These are phyloP conservation scores for Hemichromis elongatus DNA, from an alignment of 2,113 vertebrate species.

Conservation along the genomic window DNA sequence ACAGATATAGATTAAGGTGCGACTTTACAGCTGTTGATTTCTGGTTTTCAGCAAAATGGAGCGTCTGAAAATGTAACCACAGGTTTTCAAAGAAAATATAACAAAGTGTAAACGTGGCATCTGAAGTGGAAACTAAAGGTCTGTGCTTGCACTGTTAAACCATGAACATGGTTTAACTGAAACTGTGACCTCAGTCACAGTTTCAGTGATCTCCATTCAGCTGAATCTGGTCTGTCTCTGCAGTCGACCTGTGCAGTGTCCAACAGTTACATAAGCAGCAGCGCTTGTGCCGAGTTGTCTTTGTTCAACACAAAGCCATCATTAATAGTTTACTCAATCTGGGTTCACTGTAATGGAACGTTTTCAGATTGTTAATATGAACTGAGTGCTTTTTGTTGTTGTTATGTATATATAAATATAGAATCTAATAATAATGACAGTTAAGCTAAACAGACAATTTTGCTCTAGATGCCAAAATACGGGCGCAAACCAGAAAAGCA, in stretches of 20 bases:
- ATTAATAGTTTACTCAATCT: background rate
- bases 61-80: background rate
- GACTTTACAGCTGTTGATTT: background rate
- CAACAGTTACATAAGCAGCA: background rate
- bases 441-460: background rate
- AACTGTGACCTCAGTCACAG: background rate
- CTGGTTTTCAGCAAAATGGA: background rate
- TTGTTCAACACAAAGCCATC: background rate
- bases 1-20: background rate
- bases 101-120: background rate
- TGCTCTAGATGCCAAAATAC: background rate
- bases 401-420: background rate
- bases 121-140: background rate
- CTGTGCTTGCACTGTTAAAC: background rate
- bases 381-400: background rate
- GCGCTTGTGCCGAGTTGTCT: background rate
- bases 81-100: background rate
- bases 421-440: background rate
- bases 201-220: slow-evolving; percentile 27
- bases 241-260: background rate
- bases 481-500: background rate
- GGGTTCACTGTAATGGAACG: background rate
- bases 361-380: background rate
- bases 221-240: slow-evolving; percentile 58
- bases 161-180: no score